A percentile compares a stretch with the other conserved stretches of the same genome.
Conservation (phyloP, 2,888 invertebrate species). For the Drosophila falleni region DNA sequence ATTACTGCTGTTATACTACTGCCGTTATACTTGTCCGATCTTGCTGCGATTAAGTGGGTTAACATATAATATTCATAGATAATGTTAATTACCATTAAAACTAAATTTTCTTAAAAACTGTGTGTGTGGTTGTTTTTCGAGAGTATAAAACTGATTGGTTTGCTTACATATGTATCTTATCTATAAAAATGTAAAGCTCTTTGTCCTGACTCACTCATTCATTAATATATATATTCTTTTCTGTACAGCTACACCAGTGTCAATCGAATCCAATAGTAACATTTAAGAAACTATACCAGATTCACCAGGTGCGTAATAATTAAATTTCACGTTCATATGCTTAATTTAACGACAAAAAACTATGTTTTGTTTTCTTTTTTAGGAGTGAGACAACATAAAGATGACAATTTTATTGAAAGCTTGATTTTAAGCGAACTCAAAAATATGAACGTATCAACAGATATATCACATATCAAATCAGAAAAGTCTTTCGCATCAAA, state of each 20-base stretch:
- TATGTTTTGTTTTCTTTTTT: not conserved
- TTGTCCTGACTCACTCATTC: too few relatives aligned
- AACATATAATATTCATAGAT: too few relatives aligned
- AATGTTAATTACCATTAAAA: too few relatives aligned
- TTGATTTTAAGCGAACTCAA: slow-evolving; percentile 3
- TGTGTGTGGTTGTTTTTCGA: too few relatives aligned
- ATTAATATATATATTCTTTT: not conserved
- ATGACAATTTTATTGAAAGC: slow-evolving; percentile 11
- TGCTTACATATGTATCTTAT: too few relatives aligned
- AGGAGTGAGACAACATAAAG: not conserved
- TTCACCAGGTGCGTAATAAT: slow-evolving; percentile 47
- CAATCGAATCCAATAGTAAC: slow-evolving; percentile 33
- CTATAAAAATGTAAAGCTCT: too few relatives aligned
- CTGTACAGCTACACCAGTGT: slow-evolving; percentile 5
- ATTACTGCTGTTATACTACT: too few relatives aligned
- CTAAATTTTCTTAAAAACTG: too few relatives aligned
- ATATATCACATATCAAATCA: slow-evolving; percentile 17
- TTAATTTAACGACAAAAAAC: not conserved
- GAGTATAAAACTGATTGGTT: too few relatives aligned
- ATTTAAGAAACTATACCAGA: slow-evolving; percentile 23
- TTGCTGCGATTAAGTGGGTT: too few relatives aligned
- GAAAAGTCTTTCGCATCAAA: not conserved
- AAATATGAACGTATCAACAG: not conserved
- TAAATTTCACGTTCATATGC: not conserved
- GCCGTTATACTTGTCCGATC: too few relatives aligned